Evolutionary conservation across 37 sponge, comb jelly and placozoan genomes (phyloP).

Genomic region (Ephydatia muelleri): DNA sequence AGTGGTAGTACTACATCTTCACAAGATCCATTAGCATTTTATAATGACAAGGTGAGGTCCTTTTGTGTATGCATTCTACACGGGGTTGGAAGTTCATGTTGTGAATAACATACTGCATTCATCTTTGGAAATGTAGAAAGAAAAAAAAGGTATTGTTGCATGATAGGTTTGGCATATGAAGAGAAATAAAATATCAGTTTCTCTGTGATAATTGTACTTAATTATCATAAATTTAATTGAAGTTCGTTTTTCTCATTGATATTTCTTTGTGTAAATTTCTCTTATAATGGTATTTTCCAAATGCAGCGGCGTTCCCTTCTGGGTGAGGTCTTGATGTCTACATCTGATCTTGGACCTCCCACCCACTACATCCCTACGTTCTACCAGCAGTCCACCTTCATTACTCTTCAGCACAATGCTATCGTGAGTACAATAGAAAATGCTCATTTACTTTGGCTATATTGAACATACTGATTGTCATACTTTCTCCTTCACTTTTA

Average conservation of each 20-base stretch:
- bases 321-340: neutral
- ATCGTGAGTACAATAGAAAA: neutral
- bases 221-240: no score
- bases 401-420: neutral
- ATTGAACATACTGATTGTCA: no score
- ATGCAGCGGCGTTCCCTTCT: neutral
- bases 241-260: no score
- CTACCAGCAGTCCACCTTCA: neutral
- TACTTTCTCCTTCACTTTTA: no score
- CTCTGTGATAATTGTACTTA: no score
- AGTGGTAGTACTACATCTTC: neutral
- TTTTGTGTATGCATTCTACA: no score
- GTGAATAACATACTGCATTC: no score
- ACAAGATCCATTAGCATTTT: slow-evolving; percentile 9
- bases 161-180: no score
- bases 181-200: neutral
- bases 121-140: no score
- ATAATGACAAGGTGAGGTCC: slow-evolving; percentile 21
- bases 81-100: no score
- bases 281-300: neutral
- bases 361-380: slow-evolving; percentile 4
- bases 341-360: neutral
- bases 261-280: neutral
- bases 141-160: no score
- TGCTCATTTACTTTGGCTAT: neutral